Conservation (phyloP, 2,113 vertebrate species). For the Passerina amoena region DNA sequence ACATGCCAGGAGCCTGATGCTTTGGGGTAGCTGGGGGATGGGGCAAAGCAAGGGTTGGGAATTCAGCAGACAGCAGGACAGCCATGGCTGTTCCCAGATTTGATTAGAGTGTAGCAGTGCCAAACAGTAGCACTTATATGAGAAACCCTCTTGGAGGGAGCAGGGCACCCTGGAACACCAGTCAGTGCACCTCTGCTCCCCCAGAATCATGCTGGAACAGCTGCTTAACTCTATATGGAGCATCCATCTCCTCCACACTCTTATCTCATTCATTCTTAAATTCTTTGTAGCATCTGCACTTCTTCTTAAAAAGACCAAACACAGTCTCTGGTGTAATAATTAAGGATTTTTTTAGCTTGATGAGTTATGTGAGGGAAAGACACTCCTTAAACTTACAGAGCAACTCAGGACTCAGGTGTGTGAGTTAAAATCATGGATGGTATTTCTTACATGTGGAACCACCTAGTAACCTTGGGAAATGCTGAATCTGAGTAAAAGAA, state of each 20-base stretch:
- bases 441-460: background rate
- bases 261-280: background rate
- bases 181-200: background rate
- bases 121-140: background rate
- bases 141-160: background rate
- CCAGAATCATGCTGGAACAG: background rate
- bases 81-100: background rate
- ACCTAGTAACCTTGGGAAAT: background rate
- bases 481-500: background rate
- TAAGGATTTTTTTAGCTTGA: background rate
- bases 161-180: background rate
- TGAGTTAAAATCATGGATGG: background rate
- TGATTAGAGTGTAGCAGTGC: background rate
- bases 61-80: background rate
- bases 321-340: background rate
- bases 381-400: background rate
- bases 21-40: background rate
- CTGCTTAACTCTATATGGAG: background rate
- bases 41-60: background rate
- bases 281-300: background rate
- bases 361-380: background rate
- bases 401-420: background rate
- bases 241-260: background rate
- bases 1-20: background rate
- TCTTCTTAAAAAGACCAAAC: background rate